These are phyloP conservation scores for Cygnus olor DNA, from an alignment of 2,797 vertebrate species.

Conservation along the genomic window DNA sequence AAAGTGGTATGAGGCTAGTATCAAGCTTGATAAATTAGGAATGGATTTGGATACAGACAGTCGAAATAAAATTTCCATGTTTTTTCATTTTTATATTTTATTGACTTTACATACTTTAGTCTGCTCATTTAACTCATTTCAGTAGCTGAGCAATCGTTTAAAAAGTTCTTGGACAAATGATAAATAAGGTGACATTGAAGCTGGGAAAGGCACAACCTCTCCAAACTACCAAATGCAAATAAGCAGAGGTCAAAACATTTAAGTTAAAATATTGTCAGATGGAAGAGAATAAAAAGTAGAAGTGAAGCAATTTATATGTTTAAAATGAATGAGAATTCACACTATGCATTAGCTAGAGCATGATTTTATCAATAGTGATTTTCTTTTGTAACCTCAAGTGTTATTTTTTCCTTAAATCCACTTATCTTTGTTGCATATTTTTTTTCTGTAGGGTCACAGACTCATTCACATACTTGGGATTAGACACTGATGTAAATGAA, in stretches of 20 bases:
- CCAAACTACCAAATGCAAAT: background rate
- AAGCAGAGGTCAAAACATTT: background rate
- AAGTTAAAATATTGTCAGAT: background rate
- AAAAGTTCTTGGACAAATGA: background rate
- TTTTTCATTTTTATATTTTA: background rate
- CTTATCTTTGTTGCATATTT: background rate
- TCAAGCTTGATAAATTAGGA: background rate
- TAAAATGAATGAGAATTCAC: background rate
- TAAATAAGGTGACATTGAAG: background rate
- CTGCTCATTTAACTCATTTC: background rate
- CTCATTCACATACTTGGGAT: background rate
- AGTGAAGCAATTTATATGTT: background rate
- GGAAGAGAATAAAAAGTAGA: background rate
- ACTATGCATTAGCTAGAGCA: background rate
- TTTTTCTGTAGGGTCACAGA: background rate
- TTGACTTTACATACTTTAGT: background rate
- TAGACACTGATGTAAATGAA: background rate
- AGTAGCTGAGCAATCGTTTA: background rate
- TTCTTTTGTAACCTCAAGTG: background rate
- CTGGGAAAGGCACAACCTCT: background rate
- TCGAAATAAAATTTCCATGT: background rate
- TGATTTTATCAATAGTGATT: background rate
- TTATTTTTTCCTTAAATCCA: background rate
- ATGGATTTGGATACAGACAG: background rate
- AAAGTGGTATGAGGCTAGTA: background rate